Evolutionary conservation across 1,140 invertebrate species (phyloP), one percentile per base, ranked within the genome.

Genomic region (Temnothorax nylanderi): DNA sequence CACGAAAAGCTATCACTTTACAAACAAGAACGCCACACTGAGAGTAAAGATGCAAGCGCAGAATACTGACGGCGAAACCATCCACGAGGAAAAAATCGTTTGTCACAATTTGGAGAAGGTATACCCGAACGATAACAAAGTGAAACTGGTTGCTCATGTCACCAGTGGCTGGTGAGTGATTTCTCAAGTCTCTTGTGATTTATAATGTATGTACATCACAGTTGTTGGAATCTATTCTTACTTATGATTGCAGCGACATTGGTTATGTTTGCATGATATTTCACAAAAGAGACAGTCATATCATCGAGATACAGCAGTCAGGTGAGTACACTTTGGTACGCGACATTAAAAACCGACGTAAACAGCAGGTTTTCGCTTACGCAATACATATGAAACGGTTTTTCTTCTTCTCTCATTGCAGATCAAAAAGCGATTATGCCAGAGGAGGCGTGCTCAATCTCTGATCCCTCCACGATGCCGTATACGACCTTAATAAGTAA

Each of bases 401-500:
- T 67, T 34, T 11, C 4, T 47, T 18, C 51, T n/a, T 90, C 26
- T 26, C 26, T 32, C 32, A 84, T 80, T 91, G 6, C 87, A 95
- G 95, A 91, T 87, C 86, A 93, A 90, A 94, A 95, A 85, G 92
- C 93, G 37, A 93, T 93, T 60, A 94, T 95, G 93, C 96, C 96
- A 87, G 97, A 97, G 90, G 96, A 96, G 78, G 96, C 96, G 4
- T 96, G 97, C 94, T 91, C 93, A 0, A 93, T 94, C 58, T 91
- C 89, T 13, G 96, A 97, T 84, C 95, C 96, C 44, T 96, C 96
- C 67, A 96, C 96, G 67, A 96, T 97, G 91, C 97, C 98, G 58
- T 98, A 97, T 94, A 96, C 97, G 86, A 98, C 98, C n/a, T 96
- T 98, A 94, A 97, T 98, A 93, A 98, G 98, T 98, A 95, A 97